Base-by-base conservation (phyloP, 2,797 vertebrate genomes). In the Tragelaphus oryx region DNA sequence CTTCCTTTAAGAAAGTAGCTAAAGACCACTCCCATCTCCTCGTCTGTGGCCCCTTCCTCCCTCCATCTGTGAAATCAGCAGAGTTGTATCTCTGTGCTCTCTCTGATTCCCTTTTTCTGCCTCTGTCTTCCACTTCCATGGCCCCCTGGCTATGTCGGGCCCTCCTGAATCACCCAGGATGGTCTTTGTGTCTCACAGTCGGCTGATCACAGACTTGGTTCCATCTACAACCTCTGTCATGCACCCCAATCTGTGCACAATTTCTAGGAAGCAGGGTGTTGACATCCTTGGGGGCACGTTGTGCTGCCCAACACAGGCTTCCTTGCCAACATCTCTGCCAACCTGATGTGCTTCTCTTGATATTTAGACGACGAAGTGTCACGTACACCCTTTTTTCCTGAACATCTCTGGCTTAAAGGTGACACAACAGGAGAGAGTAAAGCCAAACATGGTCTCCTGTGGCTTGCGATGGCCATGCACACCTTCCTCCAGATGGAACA, bases 1-100 rank as follows among this genome's bases (percentile, higher is more conserved):
- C 84, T 83, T 91, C 93, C 97, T 98, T 97, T 97, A 94, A 93
- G 37, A 41, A 54, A 41, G 24, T 28, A 5, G 46, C 12, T 0
- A 79, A 17, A 50, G 8, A 26, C 16, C 33, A 5, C 24, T 17
- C 33, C 24, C 57, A 11, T 14, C 17, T 11, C 16, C 74, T 8
- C 1, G 48, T 79, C 12, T 3, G 11, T 22, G 24, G 17, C 59
- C 48, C 33, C 26, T 52, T 10, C 75, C 87, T 41, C 7, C 57
- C 75, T 37, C 7, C 16, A 1, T 12, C 3, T 9, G 18, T 24
- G 20, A 4, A 28, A 17, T 46, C 41, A 3, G 41, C 28, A 22
- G 28, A 22, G 22, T 26, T 11, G 22, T 1, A 1, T 28, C 9
- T 68, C 83, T 37, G 60, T 7, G 8, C 11, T 24, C 4, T 3